Evolutionary conservation across 2,113 vertebrate genomes (phyloP), one percentile per base, ranked within the genome.

Genomic region (Passerina amoena): DNA sequence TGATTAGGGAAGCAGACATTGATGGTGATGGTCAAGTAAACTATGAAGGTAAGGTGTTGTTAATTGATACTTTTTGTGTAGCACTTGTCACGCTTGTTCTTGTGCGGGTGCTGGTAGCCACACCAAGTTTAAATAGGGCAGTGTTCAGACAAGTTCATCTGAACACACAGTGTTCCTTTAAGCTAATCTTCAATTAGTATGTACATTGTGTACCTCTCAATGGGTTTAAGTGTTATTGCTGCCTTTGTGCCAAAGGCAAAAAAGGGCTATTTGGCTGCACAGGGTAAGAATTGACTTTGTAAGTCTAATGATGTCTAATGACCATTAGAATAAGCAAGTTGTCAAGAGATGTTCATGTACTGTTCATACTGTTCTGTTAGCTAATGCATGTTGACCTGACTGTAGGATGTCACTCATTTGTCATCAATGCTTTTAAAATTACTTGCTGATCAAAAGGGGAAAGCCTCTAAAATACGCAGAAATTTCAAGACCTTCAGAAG

Each of bases 1-100:
- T 99, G 99, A 99, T 99, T 98, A 99, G 99, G 98, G 99, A 99
- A 99, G 99, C 99, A 99, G 99, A 99, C 97, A 99, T 99, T 96
- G 99, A 99, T 94, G 99, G 99, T 92, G 99, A 99, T 88, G 99
- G 99, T 96, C 99, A 99, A 98, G 99, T 99, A 98, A 99, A 99
- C 98, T 99, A 99, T 97, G 99, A 99, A 99, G 99, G 99, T 99
- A 96, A 96, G 94, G 68, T 75, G 40, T 27, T 72, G 19, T 42
- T 90, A 31, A 81, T 21, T 4, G 24, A 23, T 59, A 48, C 3
- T 66, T 66, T 31, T 28, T 51, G 28, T 42, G 65, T 59, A 72
- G 59, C 12, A 2, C 10, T 60, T 65, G 0, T 7, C 2, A 1
- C 42, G 35, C 30, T 51, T 28, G 9, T 78, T 51, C 13, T 5